Base-by-base conservation (phyloP, 1,140 invertebrate species). In the Hylaeus anthracinus region DNA sequence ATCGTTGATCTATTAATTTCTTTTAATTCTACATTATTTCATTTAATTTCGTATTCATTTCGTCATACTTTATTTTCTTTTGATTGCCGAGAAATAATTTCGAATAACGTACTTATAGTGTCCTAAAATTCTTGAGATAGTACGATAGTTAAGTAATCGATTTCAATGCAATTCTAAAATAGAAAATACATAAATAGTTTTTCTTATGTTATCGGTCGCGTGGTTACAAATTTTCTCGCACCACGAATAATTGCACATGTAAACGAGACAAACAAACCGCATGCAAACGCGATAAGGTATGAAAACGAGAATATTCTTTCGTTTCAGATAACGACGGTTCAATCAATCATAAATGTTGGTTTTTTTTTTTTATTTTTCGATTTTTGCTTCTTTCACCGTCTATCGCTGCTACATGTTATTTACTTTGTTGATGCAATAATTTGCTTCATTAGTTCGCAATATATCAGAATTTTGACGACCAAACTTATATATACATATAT, bases 241-340 rank as follows among this genome's bases (percentile, higher is more conserved):
- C 5, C 63, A 58, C 1, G 51, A 73, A 51, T 73, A 73, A 58
- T 58, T 79, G 5, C 60, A 58, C 9, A n/a, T 41, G 26, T 3
- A 53, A 58, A 64, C 5, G 37, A n/a, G 15, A 55, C 26, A 37
- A 56, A 56, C 26, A 41, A 73, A 66, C 58, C 67, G n/a, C 14
- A 4, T 37, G 15, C 3, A 61, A 70, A 58, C 26, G 12, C 51
- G 76, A 78, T 78, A 78, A 78, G 9, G 14, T 10, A 58, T 45
- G 65, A 65, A 39, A 56, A 14, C 9, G 53, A 56, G 55, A 64
- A 56, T 79, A 72, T 56, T n/a, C 58, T 72, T 72, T 63, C 37
- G 45, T 72, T 72, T 41, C 37, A 73, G 70, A 79, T 79, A 79
- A 26, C 73, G 55, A 9, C n/a, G 41, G 8, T n/a, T 12, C 8